These are phyloP conservation scores for Microtus richardsoni DNA, from an alignment of 2,113 vertebrate species.

Conservation along the genomic window DNA sequence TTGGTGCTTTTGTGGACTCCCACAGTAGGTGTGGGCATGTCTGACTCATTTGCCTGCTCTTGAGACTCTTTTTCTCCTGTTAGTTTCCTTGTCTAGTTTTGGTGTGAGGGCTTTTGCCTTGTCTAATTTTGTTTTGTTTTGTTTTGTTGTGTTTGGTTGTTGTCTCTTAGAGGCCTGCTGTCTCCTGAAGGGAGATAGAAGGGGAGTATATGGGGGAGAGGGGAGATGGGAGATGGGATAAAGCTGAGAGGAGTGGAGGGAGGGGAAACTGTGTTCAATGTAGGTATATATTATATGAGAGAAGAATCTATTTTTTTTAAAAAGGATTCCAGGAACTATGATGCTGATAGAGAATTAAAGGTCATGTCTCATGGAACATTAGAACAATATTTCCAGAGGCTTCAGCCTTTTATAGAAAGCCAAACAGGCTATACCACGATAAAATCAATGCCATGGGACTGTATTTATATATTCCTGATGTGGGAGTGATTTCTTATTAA, in stretches of 20 bases:
- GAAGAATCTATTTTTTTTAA: background rate
- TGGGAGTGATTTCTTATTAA: too few relatives aligned
- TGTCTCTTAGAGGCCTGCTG: background rate
- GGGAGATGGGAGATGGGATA: background rate
- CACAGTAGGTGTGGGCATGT: background rate
- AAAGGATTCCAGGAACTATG: background rate
- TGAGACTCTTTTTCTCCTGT: background rate
- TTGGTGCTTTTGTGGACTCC: background rate
- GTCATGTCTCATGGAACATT: background rate
- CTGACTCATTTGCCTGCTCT: background rate
- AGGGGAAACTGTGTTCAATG: background rate
- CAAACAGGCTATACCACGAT: background rate
- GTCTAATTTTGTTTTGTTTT: background rate
- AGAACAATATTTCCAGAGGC: background rate
- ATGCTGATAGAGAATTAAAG: background rate
- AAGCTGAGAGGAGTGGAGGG: background rate
- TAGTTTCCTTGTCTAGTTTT: background rate
- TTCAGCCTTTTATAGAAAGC: background rate
- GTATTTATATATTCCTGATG: background rate
- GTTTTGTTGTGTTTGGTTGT: background rate
- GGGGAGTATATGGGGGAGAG: background rate
- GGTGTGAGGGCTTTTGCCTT: background rate
- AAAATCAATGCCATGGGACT: background rate
- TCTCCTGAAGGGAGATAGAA: background rate
- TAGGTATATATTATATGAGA: background rate